Conservation (phyloP, 1,140 invertebrate species). For the Drosophila athabasca region DNA sequence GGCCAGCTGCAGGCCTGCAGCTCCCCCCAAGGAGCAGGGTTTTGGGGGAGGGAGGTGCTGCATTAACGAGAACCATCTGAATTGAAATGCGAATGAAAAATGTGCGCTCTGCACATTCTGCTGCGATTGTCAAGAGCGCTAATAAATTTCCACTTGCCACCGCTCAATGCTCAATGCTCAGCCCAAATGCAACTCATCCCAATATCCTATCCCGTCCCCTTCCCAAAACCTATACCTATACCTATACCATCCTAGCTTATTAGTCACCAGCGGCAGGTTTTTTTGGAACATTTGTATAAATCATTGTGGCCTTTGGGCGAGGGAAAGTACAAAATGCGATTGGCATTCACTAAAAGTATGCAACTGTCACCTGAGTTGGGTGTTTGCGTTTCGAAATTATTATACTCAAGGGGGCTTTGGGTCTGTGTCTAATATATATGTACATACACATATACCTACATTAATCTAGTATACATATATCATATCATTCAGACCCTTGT, state of each 20-base stretch:
- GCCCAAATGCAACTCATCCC: conserved; percentile 18
- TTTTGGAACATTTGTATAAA: conserved; percentile 33
- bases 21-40: neutral
- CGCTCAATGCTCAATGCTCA: neutral
- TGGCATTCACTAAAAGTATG: conserved; percentile 46
- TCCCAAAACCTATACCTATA: neutral
- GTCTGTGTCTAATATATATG: no score
- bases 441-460: no score
- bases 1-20: neutral
- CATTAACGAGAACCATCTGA: conserved; percentile 54
- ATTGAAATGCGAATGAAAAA: conserved; percentile 71
- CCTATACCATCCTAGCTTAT: conserved; percentile 24
- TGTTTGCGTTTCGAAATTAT: conserved; percentile 43
- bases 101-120: conserved; percentile 68
- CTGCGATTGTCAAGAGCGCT: conserved; percentile 78
- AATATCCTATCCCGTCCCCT: neutral
- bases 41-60: neutral
- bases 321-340: conserved; percentile 22
- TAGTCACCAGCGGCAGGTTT: conserved; percentile 42
- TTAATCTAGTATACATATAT: no score
- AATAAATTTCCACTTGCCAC: conserved; percentile 68
- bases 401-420: conserved; percentile 17
- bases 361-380: conserved; percentile 45
- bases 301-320: conserved; percentile 15
- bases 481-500: no score